phyloP scores from a whole-genome alignment of 2,888 invertebrate species.

The Melitaea athalia region DNA sequence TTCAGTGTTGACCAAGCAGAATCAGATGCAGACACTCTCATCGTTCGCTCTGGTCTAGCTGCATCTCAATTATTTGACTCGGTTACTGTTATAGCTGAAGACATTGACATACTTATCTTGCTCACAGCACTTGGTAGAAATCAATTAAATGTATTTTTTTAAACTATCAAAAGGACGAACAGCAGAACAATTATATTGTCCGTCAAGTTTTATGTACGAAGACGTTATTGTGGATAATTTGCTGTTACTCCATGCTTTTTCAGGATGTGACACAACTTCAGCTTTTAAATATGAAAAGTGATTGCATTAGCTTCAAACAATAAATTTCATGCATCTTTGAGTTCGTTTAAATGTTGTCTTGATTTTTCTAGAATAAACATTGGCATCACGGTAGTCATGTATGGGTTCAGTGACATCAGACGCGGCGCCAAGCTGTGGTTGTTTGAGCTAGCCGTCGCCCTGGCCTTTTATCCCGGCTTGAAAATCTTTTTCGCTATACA shows the following conservation, averaged over 20 bases:
- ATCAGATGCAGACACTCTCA: not conserved
- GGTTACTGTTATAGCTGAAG: slow-evolving; percentile 24
- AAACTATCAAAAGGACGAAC: slow-evolving; percentile 37
- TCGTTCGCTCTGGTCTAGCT: not conserved
- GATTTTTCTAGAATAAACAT: slow-evolving; percentile 63
- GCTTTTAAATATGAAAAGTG: no score
- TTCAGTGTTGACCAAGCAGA: not conserved
- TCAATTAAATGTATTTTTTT: slow-evolving; percentile 30
- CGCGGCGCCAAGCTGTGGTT: slow-evolving; percentile 67
- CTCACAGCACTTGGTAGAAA: slow-evolving; percentile 34
- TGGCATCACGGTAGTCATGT: slow-evolving; percentile 57
- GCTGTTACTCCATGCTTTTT: slow-evolving; percentile 27
- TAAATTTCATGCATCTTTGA: not conserved
- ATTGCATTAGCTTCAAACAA: no score
- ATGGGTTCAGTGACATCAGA: slow-evolving; percentile 68
- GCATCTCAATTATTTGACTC: slow-evolving; percentile 12
- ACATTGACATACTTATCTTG: slow-evolving; percentile 35
- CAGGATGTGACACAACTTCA: no score
- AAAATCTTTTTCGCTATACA: slow-evolving; percentile 53
- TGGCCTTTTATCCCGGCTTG: slow-evolving; percentile 64
- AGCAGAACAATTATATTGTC: slow-evolving; percentile 30
- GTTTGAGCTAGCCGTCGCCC: slow-evolving; percentile 58
- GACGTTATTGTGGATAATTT: no score
- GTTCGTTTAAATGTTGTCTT: not conserved
- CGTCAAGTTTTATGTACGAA: no score